These are phyloP conservation scores for Heterodera filipjevi DNA, from an alignment of 2,888 invertebrate genomes.

Conservation along the genomic window DNA sequence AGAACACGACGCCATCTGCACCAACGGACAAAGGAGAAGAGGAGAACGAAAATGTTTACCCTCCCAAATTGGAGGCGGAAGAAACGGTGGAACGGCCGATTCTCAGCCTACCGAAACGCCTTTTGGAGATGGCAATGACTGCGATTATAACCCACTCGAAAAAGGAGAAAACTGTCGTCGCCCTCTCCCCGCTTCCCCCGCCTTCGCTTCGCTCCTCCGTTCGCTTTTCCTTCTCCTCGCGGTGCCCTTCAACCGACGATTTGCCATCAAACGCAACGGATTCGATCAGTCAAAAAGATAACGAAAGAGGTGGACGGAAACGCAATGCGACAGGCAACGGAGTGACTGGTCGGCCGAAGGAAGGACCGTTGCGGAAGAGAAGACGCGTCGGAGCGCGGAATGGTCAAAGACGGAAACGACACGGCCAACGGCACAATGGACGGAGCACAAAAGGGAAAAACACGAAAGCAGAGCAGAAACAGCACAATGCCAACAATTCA, in stretches of 20 bases:
- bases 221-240: neutral
- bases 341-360: neutral
- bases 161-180: neutral
- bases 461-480: neutral
- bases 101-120: neutral
- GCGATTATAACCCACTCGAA: neutral
- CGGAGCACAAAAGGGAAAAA: neutral
- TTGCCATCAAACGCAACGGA: neutral
- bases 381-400: neutral
- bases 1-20: neutral
- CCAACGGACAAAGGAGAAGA: neutral
- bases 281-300: neutral
- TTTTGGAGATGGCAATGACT: slow-evolving; percentile 6
- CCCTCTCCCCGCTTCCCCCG: neutral
- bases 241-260: neutral
- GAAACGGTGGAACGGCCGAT: neutral
- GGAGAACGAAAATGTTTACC: neutral
- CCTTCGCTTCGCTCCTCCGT: neutral
- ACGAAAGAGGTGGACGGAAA: neutral
- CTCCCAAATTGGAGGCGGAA: slow-evolving; percentile 2
- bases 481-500: neutral
- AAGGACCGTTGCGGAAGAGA: neutral
- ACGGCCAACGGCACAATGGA: neutral
- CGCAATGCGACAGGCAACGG: neutral
- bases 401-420: neutral